Evolutionary conservation across 1,140 invertebrate genomes (phyloP).

Genomic region (Cotesia glomerata): DNA sequence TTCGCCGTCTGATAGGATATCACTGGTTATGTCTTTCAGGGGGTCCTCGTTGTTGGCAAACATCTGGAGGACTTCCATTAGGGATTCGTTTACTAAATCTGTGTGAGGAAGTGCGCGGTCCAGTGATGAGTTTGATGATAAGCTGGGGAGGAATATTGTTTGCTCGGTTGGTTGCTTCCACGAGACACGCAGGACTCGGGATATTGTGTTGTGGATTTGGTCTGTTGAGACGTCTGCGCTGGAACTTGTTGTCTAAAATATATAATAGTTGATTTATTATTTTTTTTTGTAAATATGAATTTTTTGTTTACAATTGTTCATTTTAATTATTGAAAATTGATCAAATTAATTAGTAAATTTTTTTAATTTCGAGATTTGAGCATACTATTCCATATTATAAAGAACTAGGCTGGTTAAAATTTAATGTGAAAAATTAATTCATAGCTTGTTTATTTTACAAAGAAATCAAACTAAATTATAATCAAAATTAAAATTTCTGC

Average conservation of each 20-base stretch:
- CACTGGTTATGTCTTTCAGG: conserved; percentile 64
- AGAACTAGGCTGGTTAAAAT: too few relatives aligned
- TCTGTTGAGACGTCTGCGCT: conserved; percentile 69
- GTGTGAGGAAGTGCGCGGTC: conserved; percentile 61
- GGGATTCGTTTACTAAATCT: conserved; percentile 68
- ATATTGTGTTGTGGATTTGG: conserved; percentile 68
- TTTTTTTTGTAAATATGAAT: too few relatives aligned
- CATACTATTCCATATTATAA: too few relatives aligned
- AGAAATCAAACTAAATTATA: too few relatives aligned
- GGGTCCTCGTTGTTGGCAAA: conserved; percentile 70
- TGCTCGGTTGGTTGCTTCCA: conserved; percentile 69
- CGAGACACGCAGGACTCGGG: conserved; percentile 70
- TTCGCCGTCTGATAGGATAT: conserved; percentile 58
- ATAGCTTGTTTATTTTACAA: too few relatives aligned
- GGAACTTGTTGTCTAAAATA: conserved; percentile 60
- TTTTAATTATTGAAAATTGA: too few relatives aligned
- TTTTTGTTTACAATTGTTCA: too few relatives aligned
- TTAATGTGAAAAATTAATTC: too few relatives aligned
- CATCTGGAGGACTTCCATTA: conserved; percentile 74
- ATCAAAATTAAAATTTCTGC: too few relatives aligned
- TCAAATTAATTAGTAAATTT: too few relatives aligned
- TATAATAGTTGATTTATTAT: conserved; percentile 18
- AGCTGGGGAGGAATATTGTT: conserved; percentile 70
- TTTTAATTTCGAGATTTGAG: too few relatives aligned
- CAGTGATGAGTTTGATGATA: conserved; percentile 62